These are phyloP conservation scores for Caenorhabditis elegans DNA, from an alignment of 1,140 invertebrate genomes.

Conservation along the genomic window DNA sequence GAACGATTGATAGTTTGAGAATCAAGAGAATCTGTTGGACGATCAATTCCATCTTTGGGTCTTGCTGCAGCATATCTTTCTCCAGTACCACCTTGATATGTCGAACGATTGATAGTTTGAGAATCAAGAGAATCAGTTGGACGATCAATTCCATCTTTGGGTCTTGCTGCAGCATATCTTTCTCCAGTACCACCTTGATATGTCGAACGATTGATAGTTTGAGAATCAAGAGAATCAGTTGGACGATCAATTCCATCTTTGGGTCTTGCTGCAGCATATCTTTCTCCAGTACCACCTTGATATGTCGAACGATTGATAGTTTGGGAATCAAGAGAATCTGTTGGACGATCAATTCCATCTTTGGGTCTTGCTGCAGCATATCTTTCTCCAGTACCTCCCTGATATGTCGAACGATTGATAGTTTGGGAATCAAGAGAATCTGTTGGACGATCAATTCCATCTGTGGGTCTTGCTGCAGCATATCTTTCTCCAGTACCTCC, in stretches of 20 bases:
- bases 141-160: neutral
- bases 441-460: neutral
- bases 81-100: constrained; percentile 2
- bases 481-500: neutral
- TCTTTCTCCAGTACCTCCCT: neutral
- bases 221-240: neutral
- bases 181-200: constrained; percentile 6
- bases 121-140: neutral
- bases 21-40: too few species aligned
- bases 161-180: neutral
- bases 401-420: neutral
- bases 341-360: neutral
- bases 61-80: neutral
- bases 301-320: neutral
- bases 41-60: too few species aligned
- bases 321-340: neutral
- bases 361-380: neutral
- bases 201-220: neutral
- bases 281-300: neutral
- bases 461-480: neutral
- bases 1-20: too few species aligned
- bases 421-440: neutral
- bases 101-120: neutral
- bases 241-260: neutral
- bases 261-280: neutral